Evolutionary conservation across 2,113 vertebrate genomes (phyloP).

Genomic region (Balaeniceps rex): DNA sequence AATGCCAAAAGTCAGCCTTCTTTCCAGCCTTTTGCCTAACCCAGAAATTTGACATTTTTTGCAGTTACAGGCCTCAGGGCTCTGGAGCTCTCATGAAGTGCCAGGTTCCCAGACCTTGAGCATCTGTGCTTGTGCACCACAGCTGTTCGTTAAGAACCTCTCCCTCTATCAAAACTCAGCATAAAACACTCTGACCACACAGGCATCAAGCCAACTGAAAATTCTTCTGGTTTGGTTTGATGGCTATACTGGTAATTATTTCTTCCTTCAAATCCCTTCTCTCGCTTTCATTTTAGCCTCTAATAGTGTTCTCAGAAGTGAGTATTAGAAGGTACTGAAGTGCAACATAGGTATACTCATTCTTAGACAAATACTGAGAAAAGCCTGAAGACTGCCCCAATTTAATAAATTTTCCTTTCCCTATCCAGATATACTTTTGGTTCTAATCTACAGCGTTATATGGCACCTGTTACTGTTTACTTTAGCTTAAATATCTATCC

Average conservation of each 20-base stretch:
- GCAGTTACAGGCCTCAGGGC: neutral
- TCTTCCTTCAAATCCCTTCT: neutral
- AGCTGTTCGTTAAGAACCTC: neutral
- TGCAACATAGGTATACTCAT: neutral
- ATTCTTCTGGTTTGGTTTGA: neutral
- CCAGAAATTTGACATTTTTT: neutral
- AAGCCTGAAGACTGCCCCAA: neutral
- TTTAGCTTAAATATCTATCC: neutral
- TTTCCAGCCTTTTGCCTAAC: neutral
- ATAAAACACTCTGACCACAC: neutral
- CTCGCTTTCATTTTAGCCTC: neutral
- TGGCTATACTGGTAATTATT: neutral
- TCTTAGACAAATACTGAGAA: neutral
- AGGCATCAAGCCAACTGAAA: neutral
- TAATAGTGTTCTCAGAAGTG: neutral
- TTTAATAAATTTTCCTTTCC: neutral
- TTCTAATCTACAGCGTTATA: neutral
- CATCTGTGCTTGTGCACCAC: accelerated
- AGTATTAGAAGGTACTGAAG: neutral
- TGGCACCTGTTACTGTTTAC: neutral
- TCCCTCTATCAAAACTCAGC: neutral
- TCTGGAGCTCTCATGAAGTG: neutral
- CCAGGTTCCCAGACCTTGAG: neutral
- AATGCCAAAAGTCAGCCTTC: neutral
- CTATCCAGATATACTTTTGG: neutral